Conservation (phyloP, 2,888 invertebrate species). For the Cecidostiba fungosa region DNA sequence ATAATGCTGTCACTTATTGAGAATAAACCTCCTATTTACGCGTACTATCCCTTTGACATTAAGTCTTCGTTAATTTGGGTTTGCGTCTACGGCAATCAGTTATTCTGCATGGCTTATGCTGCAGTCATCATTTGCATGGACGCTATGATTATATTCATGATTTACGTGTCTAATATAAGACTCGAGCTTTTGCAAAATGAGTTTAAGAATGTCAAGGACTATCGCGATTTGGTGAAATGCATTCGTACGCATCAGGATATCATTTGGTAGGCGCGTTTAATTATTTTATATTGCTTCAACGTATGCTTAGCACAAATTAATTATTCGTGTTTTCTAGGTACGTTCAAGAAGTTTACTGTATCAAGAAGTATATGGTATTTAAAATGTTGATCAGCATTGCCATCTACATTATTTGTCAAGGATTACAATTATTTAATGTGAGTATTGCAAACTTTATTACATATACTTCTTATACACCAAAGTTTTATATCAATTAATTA, state of each 20-base stretch:
- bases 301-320: background rate
- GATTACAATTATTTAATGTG: slow-evolving; percentile 15
- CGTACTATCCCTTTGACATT: background rate
- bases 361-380: background rate
- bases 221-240: background rate
- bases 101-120: background rate
- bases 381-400: slow-evolving; percentile 5
- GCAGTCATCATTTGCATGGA: background rate
- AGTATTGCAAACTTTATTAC: background rate
- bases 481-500: background rate
- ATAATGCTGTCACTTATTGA: background rate
- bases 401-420: background rate
- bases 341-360: slow-evolving; percentile 2
- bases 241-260: slow-evolving; percentile 11
- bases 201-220: background rate
- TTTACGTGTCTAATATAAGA: background rate
- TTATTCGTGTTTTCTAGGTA: slow-evolving; percentile 16
- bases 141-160: background rate
- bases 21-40: background rate
- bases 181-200: background rate
- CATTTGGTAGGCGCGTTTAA: background rate
- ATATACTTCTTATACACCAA: background rate
- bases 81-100: slow-evolving; percentile 6
- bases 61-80: background rate
- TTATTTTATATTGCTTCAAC: background rate